Evolutionary conservation across 2,797 vertebrate species (phyloP).

Genomic region (Crocidura indochinensis): DNA sequence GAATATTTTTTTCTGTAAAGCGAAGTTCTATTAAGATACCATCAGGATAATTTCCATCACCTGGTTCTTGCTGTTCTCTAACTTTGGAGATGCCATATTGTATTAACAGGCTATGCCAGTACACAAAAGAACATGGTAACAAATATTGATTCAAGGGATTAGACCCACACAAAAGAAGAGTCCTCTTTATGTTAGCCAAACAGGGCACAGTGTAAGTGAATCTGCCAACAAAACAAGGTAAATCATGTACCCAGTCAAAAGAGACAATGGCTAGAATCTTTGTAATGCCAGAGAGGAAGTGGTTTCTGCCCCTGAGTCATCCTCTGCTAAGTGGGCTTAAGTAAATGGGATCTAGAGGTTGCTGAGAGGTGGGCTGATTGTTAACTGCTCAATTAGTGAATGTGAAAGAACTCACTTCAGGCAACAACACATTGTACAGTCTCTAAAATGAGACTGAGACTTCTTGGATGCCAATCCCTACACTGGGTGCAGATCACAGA

Average conservation of each 20-base stretch:
- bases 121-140: slow-evolving; percentile 46
- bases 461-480: not conserved
- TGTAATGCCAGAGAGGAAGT: slow-evolving; percentile 69
- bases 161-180: slow-evolving; percentile 55
- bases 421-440: not conserved
- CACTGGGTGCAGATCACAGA: not conserved
- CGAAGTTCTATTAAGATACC: not conserved
- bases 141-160: slow-evolving; percentile 77
- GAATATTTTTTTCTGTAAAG: slow-evolving; percentile 53
- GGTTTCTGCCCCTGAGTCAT: slow-evolving; percentile 39
- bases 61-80: not conserved
- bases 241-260: slow-evolving; percentile 81
- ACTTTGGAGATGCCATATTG: not conserved
- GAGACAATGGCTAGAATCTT: slow-evolving; percentile 58
- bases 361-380: not conserved
- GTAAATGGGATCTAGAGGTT: slow-evolving; percentile 30
- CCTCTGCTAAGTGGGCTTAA: slow-evolving; percentile 59
- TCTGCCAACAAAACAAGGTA: slow-evolving; percentile 75
- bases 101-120: not conserved
- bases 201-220: slow-evolving; percentile 3
- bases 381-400: not conserved
- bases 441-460: not conserved
- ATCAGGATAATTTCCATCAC: not conserved
- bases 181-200: slow-evolving; percentile 68
- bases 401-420: not conserved